Conservation (phyloP, 2,113 vertebrate genomes). For the Cathartes aura region DNA sequence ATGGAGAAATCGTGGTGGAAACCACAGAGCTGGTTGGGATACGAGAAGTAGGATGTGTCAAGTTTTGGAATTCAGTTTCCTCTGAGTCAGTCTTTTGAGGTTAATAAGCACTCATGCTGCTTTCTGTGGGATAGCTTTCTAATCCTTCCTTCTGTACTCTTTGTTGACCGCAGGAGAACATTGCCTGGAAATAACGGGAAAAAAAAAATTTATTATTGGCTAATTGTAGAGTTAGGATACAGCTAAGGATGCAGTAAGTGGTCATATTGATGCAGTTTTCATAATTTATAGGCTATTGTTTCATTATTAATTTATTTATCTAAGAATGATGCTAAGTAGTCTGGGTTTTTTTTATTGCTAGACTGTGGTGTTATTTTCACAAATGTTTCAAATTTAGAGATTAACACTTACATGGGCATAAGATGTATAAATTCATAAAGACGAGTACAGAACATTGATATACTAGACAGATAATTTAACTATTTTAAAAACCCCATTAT, state of each 20-base stretch:
- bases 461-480: neutral
- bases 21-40: neutral
- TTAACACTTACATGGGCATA: neutral
- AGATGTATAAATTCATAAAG: neutral
- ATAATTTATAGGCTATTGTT: neutral
- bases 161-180: neutral
- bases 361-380: neutral
- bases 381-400: neutral
- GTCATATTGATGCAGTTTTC: neutral
- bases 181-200: conserved; percentile 10
- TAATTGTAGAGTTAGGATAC: neutral
- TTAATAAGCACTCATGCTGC: conserved; percentile 20
- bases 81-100: conserved; percentile 64
- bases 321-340: neutral
- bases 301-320: neutral
- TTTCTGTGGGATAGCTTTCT: conserved; percentile 30
- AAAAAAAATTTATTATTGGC: conserved; percentile 28
- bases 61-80: conserved; percentile 30
- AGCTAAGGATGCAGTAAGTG: neutral
- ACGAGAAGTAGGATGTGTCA: conserved; percentile 20
- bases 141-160: neutral
- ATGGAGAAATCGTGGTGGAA: conserved; percentile 20
- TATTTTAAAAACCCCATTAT: neutral
- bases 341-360: neutral
- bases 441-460: neutral